Conservation (phyloP, 2,888 invertebrate species). For the Ectemnius lituratus region DNA sequence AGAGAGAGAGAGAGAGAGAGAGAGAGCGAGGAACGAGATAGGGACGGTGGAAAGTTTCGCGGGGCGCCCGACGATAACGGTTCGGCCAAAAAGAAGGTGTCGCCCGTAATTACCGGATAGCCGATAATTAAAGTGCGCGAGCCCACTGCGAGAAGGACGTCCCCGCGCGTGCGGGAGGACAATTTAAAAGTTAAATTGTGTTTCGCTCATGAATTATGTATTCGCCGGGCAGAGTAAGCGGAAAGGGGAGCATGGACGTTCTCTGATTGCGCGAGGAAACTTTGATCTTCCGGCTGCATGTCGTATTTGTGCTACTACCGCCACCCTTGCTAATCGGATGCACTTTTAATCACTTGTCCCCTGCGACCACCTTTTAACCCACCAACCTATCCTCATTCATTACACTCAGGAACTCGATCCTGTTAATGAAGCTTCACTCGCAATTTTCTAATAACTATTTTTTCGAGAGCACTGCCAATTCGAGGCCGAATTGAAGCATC, state of each 20-base stretch:
- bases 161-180: slow-evolving; percentile 25
- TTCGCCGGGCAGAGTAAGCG: slow-evolving; percentile 14
- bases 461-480: slow-evolving; percentile 1
- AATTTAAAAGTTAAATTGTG: slow-evolving; percentile 69
- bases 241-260: neutral
- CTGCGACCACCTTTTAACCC: neutral
- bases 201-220: slow-evolving; percentile 67
- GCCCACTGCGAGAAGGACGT: no score
- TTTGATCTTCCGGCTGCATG: slow-evolving; percentile 48
- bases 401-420: neutral
- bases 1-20: no score
- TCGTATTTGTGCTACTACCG: slow-evolving; percentile 41
- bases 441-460: neutral
- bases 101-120: slow-evolving; percentile 62
- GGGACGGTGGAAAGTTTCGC: no score
- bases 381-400: neutral
- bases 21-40: no score
- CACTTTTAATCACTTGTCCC: slow-evolving; percentile 48
- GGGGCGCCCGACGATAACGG: slow-evolving; percentile 28
- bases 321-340: slow-evolving; percentile 36
- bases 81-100: slow-evolving; percentile 54
- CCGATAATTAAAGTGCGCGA: slow-evolving; percentile 63
- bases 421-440: neutral
- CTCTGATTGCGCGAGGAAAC: slow-evolving; percentile 52
- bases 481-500: neutral